phyloP scores from a whole-genome alignment of 2,113 vertebrate species.

The Cariama cristata region DNA sequence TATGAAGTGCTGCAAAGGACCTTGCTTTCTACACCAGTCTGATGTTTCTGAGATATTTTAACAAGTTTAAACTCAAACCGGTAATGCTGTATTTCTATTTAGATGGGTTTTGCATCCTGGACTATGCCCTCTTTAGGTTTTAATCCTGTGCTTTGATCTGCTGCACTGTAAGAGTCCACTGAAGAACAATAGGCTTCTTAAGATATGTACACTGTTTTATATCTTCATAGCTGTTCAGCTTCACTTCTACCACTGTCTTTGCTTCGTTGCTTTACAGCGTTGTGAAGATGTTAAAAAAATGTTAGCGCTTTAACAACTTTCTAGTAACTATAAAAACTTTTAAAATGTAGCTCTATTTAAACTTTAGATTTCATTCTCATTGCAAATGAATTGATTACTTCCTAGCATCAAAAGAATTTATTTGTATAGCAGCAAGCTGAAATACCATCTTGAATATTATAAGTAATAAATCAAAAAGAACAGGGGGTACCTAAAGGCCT shows the following conservation, averaged over 20 bases:
- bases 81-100: not conserved
- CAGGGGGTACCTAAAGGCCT: not conserved
- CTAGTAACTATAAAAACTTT: not conserved
- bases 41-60: not conserved
- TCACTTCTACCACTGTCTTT: not conserved
- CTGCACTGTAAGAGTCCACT: not conserved
- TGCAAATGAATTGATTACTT: not conserved
- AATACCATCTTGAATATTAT: not conserved
- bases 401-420: not conserved
- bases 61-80: not conserved
- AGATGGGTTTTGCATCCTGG: not conserved
- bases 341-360: not conserved
- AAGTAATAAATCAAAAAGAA: not conserved
- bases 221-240: not conserved
- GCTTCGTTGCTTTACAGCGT: not conserved
- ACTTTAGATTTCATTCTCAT: not conserved
- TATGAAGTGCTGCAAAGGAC: not conserved
- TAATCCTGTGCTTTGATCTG: constrained; percentile 18
- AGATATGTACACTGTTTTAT: not conserved
- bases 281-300: not conserved
- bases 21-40: not conserved
- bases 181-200: not conserved
- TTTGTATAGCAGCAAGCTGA: not conserved
- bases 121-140: not conserved
- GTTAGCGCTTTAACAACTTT: not conserved